Evolutionary conservation across 2,888 invertebrate species (phyloP).

Genomic region (Caenorhabditis sp.): DNA sequence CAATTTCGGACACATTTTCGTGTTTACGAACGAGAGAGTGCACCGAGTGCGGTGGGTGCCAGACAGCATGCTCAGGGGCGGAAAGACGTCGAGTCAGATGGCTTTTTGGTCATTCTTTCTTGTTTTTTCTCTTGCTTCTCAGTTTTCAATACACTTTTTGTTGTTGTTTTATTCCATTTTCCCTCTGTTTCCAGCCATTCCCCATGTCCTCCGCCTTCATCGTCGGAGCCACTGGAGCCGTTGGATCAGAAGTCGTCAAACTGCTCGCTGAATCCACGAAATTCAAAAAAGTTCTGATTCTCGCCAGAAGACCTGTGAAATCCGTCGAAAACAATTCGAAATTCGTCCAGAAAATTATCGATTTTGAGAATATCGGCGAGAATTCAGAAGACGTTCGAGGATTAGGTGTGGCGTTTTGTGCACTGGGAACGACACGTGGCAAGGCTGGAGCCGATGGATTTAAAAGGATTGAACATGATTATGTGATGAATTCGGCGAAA

Average conservation of each 20-base stretch:
- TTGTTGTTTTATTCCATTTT: too few relatives aligned
- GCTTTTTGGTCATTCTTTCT: too few relatives aligned
- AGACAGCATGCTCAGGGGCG: too few relatives aligned
- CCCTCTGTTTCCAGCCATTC: too few relatives aligned
- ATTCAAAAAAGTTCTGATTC: slow-evolving; percentile 61
- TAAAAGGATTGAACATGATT: slow-evolving; percentile 85
- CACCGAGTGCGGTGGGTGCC: too few relatives aligned
- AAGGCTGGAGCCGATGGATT: slow-evolving; percentile 85
- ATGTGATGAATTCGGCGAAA: slow-evolving; percentile 85
- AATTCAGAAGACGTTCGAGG: slow-evolving; percentile 84
- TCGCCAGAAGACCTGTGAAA: slow-evolving; percentile 31
- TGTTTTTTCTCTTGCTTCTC: too few relatives aligned
- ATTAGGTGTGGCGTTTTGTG: slow-evolving; percentile 85
- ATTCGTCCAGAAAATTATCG: slow-evolving; percentile 84
- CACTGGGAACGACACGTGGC: slow-evolving; percentile 85
- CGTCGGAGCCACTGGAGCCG: slow-evolving; percentile 85
- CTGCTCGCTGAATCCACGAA: slow-evolving; percentile 81
- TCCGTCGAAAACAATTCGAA: slow-evolving; percentile 62
- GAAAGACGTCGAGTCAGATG: too few relatives aligned
- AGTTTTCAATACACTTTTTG: too few relatives aligned
- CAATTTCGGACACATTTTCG: too few relatives aligned
- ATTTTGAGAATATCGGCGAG: slow-evolving; percentile 85
- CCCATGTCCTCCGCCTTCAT: slow-evolving; percentile 84
- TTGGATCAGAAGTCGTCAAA: slow-evolving; percentile 84
- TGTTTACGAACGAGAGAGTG: too few relatives aligned